Base-by-base conservation (phyloP, 2,113 vertebrate genomes). In the Tachuris rubrigastra region DNA sequence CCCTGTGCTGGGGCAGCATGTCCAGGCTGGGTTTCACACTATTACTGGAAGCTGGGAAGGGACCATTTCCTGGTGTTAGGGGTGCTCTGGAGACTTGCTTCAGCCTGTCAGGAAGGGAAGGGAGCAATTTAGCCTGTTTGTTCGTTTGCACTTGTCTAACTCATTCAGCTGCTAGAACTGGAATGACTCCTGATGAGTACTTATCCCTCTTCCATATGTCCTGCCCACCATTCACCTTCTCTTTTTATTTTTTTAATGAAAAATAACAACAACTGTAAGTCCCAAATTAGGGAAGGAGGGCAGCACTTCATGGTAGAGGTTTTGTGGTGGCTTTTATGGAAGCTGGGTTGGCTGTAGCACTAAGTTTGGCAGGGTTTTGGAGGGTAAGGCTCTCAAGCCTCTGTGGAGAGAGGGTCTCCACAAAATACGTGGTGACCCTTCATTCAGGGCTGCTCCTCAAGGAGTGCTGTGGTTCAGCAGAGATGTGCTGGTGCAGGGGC, bases 51-150 rank as follows among this genome's bases (percentile, higher is more conserved):
- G 13, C 27, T 78, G 33, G 65, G 39, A 73, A 41, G 25, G n/a
- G 44, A 58, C 28, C 0, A 0, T 46, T 55, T 79, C 19, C 35
- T 73, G 58, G 44, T 1, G 0, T 53, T 72, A 1, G 3, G 31
- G 21, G 22, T 53, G 59, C 76, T 69, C 67, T 14, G 68, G 47
- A 52, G 68, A 27, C n/a, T 80, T 53, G 27, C 31, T 69, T 77
- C 11, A 14, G 35, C 33, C 39, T 60, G 30, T 42, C 33, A 31
- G 49, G 33, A 73, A 55, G 33, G 55, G 65, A 77, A 71, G 79
- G 72, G 50, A 59, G 27, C 22, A 78, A 50, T 82, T 87, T 41
- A 56, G 44, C 39, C 25, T 88, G 65, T 79, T 80, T 76, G 22
- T 93, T 91, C 0, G 0, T 90, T 95, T 68, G 84, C 28, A n/a